These are phyloP conservation scores for Euspilapteryx auroguttella DNA, from an alignment of 2,888 invertebrate genomes.

Conservation along the genomic window DNA sequence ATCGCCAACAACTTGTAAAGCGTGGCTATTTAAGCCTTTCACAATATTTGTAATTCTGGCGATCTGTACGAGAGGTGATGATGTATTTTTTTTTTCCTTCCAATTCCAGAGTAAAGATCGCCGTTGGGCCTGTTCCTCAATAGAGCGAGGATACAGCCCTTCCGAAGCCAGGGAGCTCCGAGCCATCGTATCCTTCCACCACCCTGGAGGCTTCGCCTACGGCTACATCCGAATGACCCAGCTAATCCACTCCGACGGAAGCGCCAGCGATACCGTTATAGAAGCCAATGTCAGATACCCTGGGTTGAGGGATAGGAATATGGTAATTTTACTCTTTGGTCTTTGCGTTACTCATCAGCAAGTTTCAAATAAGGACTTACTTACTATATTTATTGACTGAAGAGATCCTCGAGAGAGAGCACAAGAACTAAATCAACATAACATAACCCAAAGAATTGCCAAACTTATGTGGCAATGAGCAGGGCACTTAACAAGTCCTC, in stretches of 20 bases:
- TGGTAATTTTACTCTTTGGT: conserved; percentile 63
- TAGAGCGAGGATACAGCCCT: conserved; percentile 86
- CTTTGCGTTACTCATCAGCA: no score
- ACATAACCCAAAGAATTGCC: no score
- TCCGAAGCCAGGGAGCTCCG: conserved; percentile 83
- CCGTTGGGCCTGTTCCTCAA: conserved; percentile 83
- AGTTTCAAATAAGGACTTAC: no score
- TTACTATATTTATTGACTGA: no score
- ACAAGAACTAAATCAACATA: no score
- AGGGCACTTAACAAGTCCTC: no score
- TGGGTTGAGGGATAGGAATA: conserved; percentile 80
- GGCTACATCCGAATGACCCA: conserved; percentile 90
- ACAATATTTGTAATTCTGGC: no score
- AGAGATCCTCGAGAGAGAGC: no score
- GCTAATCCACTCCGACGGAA: conserved; percentile 82
- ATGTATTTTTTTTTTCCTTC: background rate
- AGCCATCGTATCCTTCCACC: conserved; percentile 90
- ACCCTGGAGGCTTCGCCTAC: conserved; percentile 81
- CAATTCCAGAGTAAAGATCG: conserved; percentile 44
- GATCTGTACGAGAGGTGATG: no score
- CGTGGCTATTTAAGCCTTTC: no score
- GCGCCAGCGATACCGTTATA: conserved; percentile 86
- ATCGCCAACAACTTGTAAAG: no score
- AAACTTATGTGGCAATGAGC: no score
- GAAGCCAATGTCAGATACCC: conserved; percentile 89